Percentiles rank a stretch among this genome's conserved stretches.
Evolutionary conservation across 2,113 vertebrate genomes (phyloP).

Genomic region (Danio rerio): DNA sequence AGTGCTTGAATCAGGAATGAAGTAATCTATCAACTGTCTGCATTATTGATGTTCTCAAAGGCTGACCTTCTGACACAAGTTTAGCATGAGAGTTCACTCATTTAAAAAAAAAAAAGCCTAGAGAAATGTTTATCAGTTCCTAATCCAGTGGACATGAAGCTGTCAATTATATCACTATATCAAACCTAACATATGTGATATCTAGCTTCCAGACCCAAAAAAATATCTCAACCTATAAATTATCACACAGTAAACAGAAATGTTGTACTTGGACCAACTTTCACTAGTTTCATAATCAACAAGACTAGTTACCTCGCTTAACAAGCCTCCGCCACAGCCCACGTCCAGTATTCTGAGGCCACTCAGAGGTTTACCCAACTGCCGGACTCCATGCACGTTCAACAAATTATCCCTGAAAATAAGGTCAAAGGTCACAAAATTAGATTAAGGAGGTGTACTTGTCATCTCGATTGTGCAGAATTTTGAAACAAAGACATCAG

Average conservation of each 20-base stretch:
- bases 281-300: not conserved
- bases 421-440: conserved; percentile 28
- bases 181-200: not conserved
- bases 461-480: not conserved
- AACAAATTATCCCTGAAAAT: conserved; percentile 88
- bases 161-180: conserved; percentile 61
- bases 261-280: conserved; percentile 48
- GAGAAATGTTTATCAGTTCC: not conserved
- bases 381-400: conserved; percentile 74
- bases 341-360: conserved; percentile 88
- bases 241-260: conserved; percentile 52
- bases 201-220: conserved; percentile 23
- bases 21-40: too few species aligned
- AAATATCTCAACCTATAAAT: not conserved
- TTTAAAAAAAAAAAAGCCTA: too few species aligned
- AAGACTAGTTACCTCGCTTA: conserved; percentile 83
- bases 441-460: not conserved
- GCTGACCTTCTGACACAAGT: too few species aligned
- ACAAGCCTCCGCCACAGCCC: conserved; percentile 92
- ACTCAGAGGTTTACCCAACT: conserved; percentile 82
- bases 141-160: conserved; percentile 65
- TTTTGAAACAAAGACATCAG: not conserved
- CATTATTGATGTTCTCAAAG: too few species aligned
- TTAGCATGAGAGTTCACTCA: too few species aligned
- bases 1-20: too few species aligned